Evolutionary conservation across 2,888 invertebrate species (phyloP), one percentile per base, ranked within the genome.

Genomic region (Eudemis profundana): DNA sequence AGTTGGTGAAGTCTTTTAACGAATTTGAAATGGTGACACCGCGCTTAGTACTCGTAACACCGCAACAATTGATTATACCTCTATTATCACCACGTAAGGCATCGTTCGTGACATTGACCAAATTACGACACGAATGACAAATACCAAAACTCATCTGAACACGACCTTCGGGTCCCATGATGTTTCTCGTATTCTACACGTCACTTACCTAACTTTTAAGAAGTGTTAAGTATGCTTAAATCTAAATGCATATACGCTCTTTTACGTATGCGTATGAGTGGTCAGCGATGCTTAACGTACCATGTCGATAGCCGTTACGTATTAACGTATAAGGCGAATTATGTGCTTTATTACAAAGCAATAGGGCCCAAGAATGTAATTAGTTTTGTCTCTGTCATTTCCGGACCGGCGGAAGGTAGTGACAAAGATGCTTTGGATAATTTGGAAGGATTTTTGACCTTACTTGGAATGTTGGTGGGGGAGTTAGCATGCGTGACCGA

Each of bases 251-350:
- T 42, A 49, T 57, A 44, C 15, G 63, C 50, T 19, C 38, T 46
- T 59, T 65, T 44, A 23, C 27, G 50, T 33, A 42, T 42, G 49
- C n/a, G 33, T 14, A 15, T 8, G n/a, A 49, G 66, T 53, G 68
- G 57, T 19, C 69, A 72, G 56, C 66, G 63, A 65, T 74, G 75
- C 72, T 72, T 69, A 69, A 70, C 73, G 70, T 61, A 66, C 71
- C 76, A 67, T 71, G 68, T 70, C 71, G 73, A 19, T 29, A 44
- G 64, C 69, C 67, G 69, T 69, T 69, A 69, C 67, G 50, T 50
- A 23, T 49, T 44, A 23, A 44, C 72, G 72, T 74, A 57, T 61
- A 73, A 72, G 73, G 67, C 77, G 76, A 75, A 76, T 23, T 15
- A 19, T 8, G 15, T 5, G 7, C 19, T 36, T 44, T 65, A 59